These are phyloP conservation scores for Peromyscus attwateri DNA, from an alignment of 2,797 vertebrate genomes.

Conservation along the genomic window DNA sequence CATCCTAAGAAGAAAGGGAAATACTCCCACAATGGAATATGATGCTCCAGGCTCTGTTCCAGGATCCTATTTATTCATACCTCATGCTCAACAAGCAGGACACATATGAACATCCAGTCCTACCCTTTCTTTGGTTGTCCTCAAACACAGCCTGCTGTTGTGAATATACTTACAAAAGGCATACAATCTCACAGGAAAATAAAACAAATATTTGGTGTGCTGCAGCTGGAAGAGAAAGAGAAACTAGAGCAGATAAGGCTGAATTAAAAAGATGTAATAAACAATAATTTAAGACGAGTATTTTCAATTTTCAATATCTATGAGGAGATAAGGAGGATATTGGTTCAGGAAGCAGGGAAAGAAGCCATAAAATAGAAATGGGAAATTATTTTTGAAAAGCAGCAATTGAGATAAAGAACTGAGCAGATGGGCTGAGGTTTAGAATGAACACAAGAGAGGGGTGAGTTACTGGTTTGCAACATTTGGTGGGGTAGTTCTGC, in stretches of 20 bases:
- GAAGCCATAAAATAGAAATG: not conserved
- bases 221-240: not conserved
- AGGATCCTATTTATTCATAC: not conserved
- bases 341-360: not conserved
- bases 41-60: not conserved
- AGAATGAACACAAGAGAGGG: not conserved
- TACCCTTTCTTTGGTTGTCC: not conserved
- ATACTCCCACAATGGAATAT: not conserved
- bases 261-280: slow-evolving; percentile 37
- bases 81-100: not conserved
- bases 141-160: not conserved
- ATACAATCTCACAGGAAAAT: not conserved
- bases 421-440: not conserved
- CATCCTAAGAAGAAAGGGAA: not conserved
- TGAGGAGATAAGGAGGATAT: not conserved
- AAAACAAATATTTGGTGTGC: not conserved
- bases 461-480: not conserved
- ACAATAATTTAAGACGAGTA: not conserved
- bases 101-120: not conserved
- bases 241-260: not conserved
- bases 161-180: not conserved
- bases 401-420: not conserved
- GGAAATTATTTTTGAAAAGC: not conserved
- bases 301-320: slow-evolving; percentile 11
- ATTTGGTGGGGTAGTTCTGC: not conserved